phyloP scores from a whole-genome alignment of 2,797 vertebrate genomes.

The Octomys mimax region DNA sequence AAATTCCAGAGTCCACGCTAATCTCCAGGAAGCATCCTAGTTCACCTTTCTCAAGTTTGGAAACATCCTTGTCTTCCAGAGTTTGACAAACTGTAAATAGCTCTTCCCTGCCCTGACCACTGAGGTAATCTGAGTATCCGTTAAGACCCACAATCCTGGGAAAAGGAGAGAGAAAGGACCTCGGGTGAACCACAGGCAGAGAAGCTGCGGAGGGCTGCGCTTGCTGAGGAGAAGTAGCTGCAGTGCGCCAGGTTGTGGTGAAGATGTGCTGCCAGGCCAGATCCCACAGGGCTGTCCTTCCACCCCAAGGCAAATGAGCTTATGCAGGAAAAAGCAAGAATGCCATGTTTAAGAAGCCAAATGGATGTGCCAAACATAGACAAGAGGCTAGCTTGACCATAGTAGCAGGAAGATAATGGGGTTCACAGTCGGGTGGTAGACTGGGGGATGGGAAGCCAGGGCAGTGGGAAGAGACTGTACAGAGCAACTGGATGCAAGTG shows the following conservation, averaged over 20 bases:
- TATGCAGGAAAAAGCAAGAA: background rate
- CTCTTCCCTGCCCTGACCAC: background rate
- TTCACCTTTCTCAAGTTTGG: background rate
- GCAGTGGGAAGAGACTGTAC: background rate
- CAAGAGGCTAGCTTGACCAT: background rate
- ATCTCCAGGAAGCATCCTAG: background rate
- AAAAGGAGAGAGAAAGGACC: background rate
- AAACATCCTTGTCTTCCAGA: background rate
- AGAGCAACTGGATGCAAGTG: background rate
- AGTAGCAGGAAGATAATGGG: background rate
- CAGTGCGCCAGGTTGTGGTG: background rate
- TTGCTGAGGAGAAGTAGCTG: background rate
- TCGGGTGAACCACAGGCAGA: background rate
- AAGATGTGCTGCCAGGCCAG: background rate
- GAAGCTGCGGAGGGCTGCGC: background rate
- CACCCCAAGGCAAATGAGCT: background rate
- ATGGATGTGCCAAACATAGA: background rate
- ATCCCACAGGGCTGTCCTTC: background rate
- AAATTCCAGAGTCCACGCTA: background rate
- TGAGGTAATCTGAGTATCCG: background rate
- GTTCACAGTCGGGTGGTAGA: background rate
- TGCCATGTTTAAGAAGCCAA: background rate
- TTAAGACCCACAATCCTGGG: background rate
- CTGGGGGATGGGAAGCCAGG: background rate
- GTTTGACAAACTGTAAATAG: background rate